Evolutionary conservation across 2,797 vertebrate genomes (phyloP), one percentile per base, ranked within the genome.

Genomic region (Eulemur albifrons): DNA sequence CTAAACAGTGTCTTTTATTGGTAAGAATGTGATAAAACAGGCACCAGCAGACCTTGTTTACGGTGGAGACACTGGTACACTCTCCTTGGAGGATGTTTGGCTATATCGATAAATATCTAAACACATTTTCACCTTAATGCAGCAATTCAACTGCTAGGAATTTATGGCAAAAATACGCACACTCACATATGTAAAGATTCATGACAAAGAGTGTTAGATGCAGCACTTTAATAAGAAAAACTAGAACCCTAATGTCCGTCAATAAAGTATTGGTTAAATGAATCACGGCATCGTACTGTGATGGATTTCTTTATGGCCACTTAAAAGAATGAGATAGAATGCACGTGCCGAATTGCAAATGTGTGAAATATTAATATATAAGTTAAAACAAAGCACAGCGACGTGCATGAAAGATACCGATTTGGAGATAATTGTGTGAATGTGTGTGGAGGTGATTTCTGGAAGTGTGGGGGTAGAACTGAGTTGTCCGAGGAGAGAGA

Each of bases 1-100:
- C 10, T 73, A 30, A 45, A 10, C 7, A 50, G 5, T 57, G 45
- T 73, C 32, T 8, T 35, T 48, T 50, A 54, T 2, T 20, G 18
- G 4, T 20, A 63, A 69, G 14, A 0, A 3, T 40, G 5, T 45
- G 17, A 72, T 54, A 23, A 59, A 86, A 67, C 17, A 52, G 32
- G 5, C 7, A 72, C 3, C 43, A 30, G 4, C 17, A 50, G 5
- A 61, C 11, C 20, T 32, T 45, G 11, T 25, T 52, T 43, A 35
- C 0, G 38, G 27, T 38, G 67, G 13, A 79, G 5, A 69, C 14
- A 52, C 0, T 40, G 20, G 0, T 25, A 15, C 18, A 7, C 0
- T 52, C 14, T 73, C 10, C 18, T 43, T 63, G 13, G n/a, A 87
- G 14, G 7, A 2, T 7, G 61, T 40, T 72, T 35, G 12, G 8